Evolutionary conservation across 2,113 vertebrate species (phyloP), one percentile per base, ranked within the genome.

Genomic region (Andinoacara biseriatus): DNA sequence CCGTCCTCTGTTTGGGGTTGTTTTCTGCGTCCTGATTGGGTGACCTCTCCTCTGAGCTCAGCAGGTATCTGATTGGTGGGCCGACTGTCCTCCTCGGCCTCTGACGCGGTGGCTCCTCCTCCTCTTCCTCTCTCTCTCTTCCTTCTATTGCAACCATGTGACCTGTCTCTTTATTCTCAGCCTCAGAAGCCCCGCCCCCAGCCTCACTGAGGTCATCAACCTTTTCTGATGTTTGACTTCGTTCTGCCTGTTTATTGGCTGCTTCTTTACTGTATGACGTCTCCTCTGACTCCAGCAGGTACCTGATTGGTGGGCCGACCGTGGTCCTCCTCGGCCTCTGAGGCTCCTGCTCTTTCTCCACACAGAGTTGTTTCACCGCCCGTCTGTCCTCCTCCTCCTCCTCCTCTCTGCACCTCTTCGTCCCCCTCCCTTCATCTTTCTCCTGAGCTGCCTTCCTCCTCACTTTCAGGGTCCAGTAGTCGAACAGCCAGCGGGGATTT

Each of bases 51-150:
- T 38, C 35, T 10, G 35, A 38, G 7, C 6, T 2, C 35, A 38
- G 35, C 35, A 38, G 35, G 9, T 38, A 38, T 38, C 35, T 38
- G 8, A 38, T 38, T 38, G 35, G 35, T 38, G 35, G 35, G 8
- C 59, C 67, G 0, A 80, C 77, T 1, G 2, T 85, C 59, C 83
- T 58, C 58, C 54, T 80, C 9, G 60, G 61, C 62, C 75, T 62
- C 15, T 0, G 8, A 3, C 8, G 46, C 17, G 26, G 26, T 2
- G 24, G 14, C 10, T 10, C 14, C 24, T 24, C 13, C 33, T 43
- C 5, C 33, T 22, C 22, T 24, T 26, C 3, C 5, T 33, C 0
- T 33, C 17, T 24, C 40, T 43, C 43, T 5, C 2, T 46, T 46
- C 14, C 43, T 15, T 4, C 14, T 14, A 46, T 15, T 15, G 14